Evolutionary conservation across 2,888 invertebrate genomes (phyloP).

Genomic region (Dascillus cervinus): DNA sequence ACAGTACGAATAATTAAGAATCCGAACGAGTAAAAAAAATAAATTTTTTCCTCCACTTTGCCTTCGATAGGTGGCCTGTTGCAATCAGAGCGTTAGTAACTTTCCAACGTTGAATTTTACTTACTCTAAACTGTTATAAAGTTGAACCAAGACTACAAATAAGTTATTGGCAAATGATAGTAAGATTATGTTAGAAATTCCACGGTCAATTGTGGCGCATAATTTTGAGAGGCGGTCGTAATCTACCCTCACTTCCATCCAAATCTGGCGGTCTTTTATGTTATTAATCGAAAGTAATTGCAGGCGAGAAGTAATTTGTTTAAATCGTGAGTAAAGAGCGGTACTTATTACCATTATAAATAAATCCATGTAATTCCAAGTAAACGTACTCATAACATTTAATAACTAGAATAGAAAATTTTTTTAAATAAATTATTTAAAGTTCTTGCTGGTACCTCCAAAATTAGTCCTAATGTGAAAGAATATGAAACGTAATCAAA

Average conservation of each 20-base stretch:
- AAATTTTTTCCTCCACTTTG: slow-evolving; percentile 46
- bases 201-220: slow-evolving; percentile 51
- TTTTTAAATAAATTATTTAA: background rate
- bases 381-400: slow-evolving; percentile 25
- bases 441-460: background rate
- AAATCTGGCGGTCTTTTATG: slow-evolving; percentile 55
- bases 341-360: slow-evolving; percentile 33
- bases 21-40: slow-evolving; percentile 59
- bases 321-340: slow-evolving; percentile 28
- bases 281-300: slow-evolving; percentile 22
- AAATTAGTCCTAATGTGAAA: slow-evolving; percentile 1
- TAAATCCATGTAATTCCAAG: slow-evolving; percentile 33
- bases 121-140: slow-evolving; percentile 62
- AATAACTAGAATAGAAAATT: slow-evolving; percentile 22
- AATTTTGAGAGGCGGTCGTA: slow-evolving; percentile 55
- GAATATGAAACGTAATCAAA: slow-evolving; percentile 2
- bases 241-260: slow-evolving; percentile 59
- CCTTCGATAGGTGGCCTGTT: background rate
- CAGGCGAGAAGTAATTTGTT: slow-evolving; percentile 25
- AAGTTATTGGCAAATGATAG: slow-evolving; percentile 64
- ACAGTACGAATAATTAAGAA: slow-evolving; percentile 55
- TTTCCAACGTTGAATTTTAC: slow-evolving; percentile 20
- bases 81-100: slow-evolving; percentile 1
- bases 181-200: slow-evolving; percentile 55
- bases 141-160: slow-evolving; percentile 65